Percentiles rank a stretch among this genome's conserved stretches.
Conservation (phyloP, 2,797 vertebrate genomes). For the Gallirallus australis region DNA sequence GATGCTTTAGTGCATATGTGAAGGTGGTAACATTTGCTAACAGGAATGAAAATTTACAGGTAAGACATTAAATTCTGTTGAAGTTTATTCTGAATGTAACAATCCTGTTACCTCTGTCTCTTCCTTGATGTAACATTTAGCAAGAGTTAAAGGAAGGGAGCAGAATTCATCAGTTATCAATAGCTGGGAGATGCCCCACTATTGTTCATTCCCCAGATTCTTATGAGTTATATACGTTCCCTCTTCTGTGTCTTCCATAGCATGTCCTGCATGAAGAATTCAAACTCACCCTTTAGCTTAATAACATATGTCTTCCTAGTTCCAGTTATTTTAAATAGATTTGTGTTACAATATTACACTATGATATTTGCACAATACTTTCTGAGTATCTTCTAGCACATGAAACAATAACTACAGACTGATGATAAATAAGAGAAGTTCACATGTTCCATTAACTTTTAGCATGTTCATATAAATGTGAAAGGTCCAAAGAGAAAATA, state of each 20-base stretch:
- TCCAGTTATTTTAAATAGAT: background rate
- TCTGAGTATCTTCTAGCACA: background rate
- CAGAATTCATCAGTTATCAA: background rate
- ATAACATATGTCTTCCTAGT: background rate
- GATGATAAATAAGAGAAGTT: background rate
- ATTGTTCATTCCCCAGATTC: background rate
- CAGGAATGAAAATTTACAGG: background rate
- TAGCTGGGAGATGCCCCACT: background rate
- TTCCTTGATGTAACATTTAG: background rate
- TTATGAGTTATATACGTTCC: background rate
- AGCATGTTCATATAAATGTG: background rate
- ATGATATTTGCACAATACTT: background rate
- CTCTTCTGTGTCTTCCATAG: background rate
- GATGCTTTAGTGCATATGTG: background rate
- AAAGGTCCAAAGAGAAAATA: background rate
- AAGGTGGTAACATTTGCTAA: background rate
- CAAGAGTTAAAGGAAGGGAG: background rate
- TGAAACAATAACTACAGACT: background rate
- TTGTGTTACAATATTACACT: background rate
- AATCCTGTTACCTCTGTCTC: background rate
- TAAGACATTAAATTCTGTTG: background rate
- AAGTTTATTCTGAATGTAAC: background rate
- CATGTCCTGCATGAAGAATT: background rate
- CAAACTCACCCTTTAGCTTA: background rate
- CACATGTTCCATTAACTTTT: fast-evolving